These are phyloP conservation scores for Ascaphus truei DNA, from an alignment of 2,113 vertebrate genomes.

Conservation along the genomic window DNA sequence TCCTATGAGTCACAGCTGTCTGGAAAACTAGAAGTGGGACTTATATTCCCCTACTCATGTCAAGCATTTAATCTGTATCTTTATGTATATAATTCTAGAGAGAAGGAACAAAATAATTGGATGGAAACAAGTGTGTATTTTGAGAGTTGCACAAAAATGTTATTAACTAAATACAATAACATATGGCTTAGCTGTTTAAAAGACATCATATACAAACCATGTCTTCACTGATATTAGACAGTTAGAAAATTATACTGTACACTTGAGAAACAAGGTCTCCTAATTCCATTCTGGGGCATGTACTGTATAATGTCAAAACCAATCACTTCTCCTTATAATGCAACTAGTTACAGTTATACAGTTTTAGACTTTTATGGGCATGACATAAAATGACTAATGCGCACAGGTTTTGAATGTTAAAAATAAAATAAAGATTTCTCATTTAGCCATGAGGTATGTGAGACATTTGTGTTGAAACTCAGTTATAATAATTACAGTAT, in stretches of 20 bases:
- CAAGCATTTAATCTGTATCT: constrained; percentile 5
- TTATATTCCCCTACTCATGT: neutral
- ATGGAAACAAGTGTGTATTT: constrained; percentile 15
- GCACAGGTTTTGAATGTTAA: neutral
- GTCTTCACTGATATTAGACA: constrained; percentile 1
- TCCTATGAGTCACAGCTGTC: neutral
- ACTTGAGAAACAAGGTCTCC: constrained; percentile 10
- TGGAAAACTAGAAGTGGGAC: neutral
- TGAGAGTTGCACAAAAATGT: constrained; percentile 7
- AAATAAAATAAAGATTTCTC: too few relatives aligned
- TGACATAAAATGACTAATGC: neutral
- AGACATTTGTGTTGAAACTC: too few relatives aligned
- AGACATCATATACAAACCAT: neutral
- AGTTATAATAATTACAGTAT: too few relatives aligned
- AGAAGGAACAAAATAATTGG: constrained; percentile 18
- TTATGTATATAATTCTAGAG: neutral
- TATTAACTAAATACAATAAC: constrained; percentile 19
- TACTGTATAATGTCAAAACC: constrained; percentile 6
- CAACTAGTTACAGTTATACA: neutral
- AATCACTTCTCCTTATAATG: neutral
- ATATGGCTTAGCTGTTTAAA: constrained; percentile 2
- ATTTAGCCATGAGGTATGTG: too few relatives aligned
- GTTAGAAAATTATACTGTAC: constrained; percentile 2
- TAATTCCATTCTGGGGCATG: neutral
- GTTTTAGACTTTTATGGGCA: neutral